Evolutionary conservation across 2,797 vertebrate genomes (phyloP), one percentile per base, ranked within the genome.

Genomic region (Adelosebastes latens): DNA sequence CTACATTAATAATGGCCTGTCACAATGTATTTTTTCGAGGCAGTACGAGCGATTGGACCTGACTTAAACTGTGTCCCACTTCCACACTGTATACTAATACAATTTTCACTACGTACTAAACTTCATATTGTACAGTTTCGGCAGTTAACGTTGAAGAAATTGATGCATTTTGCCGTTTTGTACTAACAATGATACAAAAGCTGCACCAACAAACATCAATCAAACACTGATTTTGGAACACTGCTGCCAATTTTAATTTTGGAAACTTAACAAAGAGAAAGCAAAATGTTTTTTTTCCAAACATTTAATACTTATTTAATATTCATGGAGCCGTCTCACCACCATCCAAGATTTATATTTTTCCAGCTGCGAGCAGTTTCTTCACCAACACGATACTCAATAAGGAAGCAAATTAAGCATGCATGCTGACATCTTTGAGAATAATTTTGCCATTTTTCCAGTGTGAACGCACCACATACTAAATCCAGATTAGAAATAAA

Each of bases 1-100:
- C 70, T 90, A 83, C 87, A 92, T 93, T 91, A 90, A 92, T 93
- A 92, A 92, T 92, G 79, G 58, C 80, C 85, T 89, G 90, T 92
- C 92, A 92, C 29, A 16, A 27, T 76, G 75, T 58, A 71, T 90
- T 90, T 84, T 88, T 81, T 70, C 12, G 1, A 61, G 42, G 46
- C 18, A 64, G 80, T 12, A 34, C 32, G 4, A 81, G 69, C 55
- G 36, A 86, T 90, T 88, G 82, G 67, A 81, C 59, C 65, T 68
- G 77, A 80, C 69, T 84, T 61, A 80, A 73, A 80, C 42, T 75
- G 52, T 78, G 68, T 84, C 72, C 77, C 81, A 77, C 77, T 87
- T 80, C 71, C 52, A 46, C 39, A 39, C 18, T 55, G 12, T 75
- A 53, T 25, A 56, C 77, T 68, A 64, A 68, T 31, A 74, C 31